Evolutionary conservation across 2,797 vertebrate genomes (phyloP), one percentile per base, ranked within the genome.

Genomic region (Premnoplex brunnescens): DNA sequence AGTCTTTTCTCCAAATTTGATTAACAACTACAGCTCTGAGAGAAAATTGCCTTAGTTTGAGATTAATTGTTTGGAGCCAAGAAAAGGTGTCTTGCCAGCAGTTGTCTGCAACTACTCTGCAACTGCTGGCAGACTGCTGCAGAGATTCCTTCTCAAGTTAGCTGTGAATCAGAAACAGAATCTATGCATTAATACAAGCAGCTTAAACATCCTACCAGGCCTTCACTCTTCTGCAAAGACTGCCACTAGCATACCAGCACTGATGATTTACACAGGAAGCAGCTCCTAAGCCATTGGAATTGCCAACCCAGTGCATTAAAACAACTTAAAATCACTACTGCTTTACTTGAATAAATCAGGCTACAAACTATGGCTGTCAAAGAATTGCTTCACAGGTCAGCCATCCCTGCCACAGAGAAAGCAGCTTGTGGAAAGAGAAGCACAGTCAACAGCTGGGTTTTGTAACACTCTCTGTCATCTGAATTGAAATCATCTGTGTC

Each of bases 391-490:
- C 54, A 48, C 3, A 62, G 64, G 27, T 64, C 66, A 49, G 44
- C 60, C 36, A 74, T 67, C 54, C 37, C 37, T n/a, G 37, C 34
- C 7, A 17, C 41, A 80, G 56, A 77, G 44, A 77, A 77, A 85
- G 32, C 37, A 80, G 77, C 14, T 34, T n/a, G 39, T 39, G 48
- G 58, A 81, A 86, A 44, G 82, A 36, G 24, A 5, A 88, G 28
- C 66, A 91, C 56, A 60, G 46, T 36, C 39, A 85, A 87, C 55
- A 93, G 89, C 73, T 80, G 88, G 34, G 60, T 62, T 95, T 86
- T 75, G 66, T 81, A 94, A 89, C 66, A 74, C 72, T 16, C 79
- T 82, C 81, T 75, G 64, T 76, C 82, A 74, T 91, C 59, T 82
- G 67, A 91, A 94, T 49, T 87, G 85, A 95, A 43, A 39, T 87